Conservation (phyloP, 2,888 invertebrate genomes). For the Ophion ventricosus region DNA sequence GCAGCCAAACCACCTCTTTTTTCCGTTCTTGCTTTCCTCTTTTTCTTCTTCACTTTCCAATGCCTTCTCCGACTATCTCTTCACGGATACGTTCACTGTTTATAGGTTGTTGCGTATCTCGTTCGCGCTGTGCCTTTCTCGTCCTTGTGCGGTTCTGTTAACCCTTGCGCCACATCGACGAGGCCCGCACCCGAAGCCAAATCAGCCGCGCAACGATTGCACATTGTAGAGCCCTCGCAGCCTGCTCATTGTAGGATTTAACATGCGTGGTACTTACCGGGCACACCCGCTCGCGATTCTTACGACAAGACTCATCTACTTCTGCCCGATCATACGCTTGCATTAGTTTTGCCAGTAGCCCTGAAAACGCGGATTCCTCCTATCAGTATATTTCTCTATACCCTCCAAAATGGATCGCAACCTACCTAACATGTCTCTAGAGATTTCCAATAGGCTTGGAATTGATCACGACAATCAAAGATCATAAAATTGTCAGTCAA, state of each 20-base stretch:
- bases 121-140: conserved; percentile 47
- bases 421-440: neutral
- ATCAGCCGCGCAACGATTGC: conserved; percentile 63
- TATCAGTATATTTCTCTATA: conserved; percentile 35
- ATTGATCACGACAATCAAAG: neutral
- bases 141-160: conserved; percentile 36
- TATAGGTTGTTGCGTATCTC: conserved; percentile 47
- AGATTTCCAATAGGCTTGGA: neutral
- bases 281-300: conserved; percentile 64
- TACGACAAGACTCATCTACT: conserved; percentile 73
- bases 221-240: conserved; percentile 56
- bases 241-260: conserved; percentile 39
- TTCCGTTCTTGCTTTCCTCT: conserved; percentile 20
- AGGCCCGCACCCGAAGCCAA: conserved; percentile 58
- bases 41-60: conserved; percentile 36
- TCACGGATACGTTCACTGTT: conserved; percentile 34
- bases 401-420: neutral
- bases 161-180: neutral
- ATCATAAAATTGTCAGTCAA: neutral
- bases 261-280: conserved; percentile 2
- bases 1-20: conserved; percentile 53
- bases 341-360: conserved; percentile 58
- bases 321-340: conserved; percentile 40
- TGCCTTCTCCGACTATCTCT: conserved; percentile 42
- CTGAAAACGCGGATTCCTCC: neutral